These are phyloP conservation scores for Nezara viridula DNA, from an alignment of 2,888 invertebrate genomes.

Conservation along the genomic window DNA sequence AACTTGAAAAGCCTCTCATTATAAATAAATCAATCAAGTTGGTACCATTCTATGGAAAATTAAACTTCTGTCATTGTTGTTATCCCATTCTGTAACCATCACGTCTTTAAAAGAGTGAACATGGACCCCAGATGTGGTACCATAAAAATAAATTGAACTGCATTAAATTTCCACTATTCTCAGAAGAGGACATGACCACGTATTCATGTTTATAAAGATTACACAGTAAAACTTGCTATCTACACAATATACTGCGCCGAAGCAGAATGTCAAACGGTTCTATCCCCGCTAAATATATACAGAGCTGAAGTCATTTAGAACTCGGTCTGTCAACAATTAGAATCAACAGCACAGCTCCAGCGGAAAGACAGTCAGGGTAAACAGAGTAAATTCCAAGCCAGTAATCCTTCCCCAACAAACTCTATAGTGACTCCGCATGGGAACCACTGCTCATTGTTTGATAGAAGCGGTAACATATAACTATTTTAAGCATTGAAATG, in stretches of 20 bases:
- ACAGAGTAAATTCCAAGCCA: not conserved
- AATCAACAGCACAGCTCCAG: not conserved
- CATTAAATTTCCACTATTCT: not conserved
- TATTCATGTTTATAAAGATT: not conserved
- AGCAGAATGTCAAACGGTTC: not conserved
- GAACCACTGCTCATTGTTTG: not conserved
- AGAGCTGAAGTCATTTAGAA: conserved; percentile 24
- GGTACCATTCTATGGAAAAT: too few relatives aligned
- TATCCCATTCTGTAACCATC: too few relatives aligned
- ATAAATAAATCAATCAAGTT: too few relatives aligned
- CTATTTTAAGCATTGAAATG: not conserved
- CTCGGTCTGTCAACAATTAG: not conserved
- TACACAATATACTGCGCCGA: not conserved
- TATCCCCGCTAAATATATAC: not conserved
- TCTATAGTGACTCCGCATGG: not conserved
- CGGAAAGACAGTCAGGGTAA: conserved; percentile 3
- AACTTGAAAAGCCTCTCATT: too few relatives aligned
- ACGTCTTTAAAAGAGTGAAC: too few relatives aligned
- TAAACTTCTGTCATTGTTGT: too few relatives aligned
- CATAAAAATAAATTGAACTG: too few relatives aligned
- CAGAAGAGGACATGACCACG: not conserved
- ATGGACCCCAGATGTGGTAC: too few relatives aligned
- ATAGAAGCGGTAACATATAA: not conserved
- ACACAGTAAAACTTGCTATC: not conserved
- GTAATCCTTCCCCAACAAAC: conserved; percentile 4